Evolutionary conservation across 1,140 invertebrate species (phyloP), one percentile per base, ranked within the genome.

Genomic region (Hylyphantes graminicola): DNA sequence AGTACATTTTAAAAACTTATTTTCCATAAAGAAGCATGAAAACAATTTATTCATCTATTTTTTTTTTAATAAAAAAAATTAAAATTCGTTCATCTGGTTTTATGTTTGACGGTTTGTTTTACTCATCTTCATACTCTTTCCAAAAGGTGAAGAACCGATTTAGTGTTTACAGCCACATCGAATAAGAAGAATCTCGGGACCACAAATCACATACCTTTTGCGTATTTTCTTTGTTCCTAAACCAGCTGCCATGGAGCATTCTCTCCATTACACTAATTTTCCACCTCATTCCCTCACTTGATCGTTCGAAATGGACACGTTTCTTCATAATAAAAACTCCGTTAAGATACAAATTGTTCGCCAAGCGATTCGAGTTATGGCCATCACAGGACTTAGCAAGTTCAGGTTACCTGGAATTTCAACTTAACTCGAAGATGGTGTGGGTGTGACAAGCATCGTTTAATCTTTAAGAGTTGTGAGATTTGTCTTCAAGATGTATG

Each of bases 211-310:
- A 51, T 48, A 53, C 53, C 50, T 35, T 35, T 51, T 9, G 48
- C 13, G 12, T 51, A 70, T n/a, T 48, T 35, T 53, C 68, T 53
- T 70, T 53, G 50, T 70, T 53, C 35, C 35, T 17, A 17, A 70
- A 70, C 50, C 8, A 51, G 35, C 7, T 70, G 50, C 8, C 15
- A 15, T 70, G 35, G 35, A 35, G 5, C 35, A 35, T 70, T 68
- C 51, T 68, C n/a, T 51, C 19, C 54, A 70, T 70, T 53, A 5
- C 68, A 70, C 51, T 53, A 70, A 70, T 51, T 70, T 70, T 70
- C 68, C 50, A 70, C 68, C 19, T n/a, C 50, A 9, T 15, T 70
- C 51, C n/a, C 68, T 35, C 15, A 15, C n/a, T 53, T 51, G 68
- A 53, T 70, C 48, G 68, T n/a, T 15, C 19, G n/a, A 51, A 70